Percentiles rank a stretch among this genome's conserved stretches.
Conservation (phyloP, 92 coral and sea anemone species). For the Virgularia gustaviana region DNA sequence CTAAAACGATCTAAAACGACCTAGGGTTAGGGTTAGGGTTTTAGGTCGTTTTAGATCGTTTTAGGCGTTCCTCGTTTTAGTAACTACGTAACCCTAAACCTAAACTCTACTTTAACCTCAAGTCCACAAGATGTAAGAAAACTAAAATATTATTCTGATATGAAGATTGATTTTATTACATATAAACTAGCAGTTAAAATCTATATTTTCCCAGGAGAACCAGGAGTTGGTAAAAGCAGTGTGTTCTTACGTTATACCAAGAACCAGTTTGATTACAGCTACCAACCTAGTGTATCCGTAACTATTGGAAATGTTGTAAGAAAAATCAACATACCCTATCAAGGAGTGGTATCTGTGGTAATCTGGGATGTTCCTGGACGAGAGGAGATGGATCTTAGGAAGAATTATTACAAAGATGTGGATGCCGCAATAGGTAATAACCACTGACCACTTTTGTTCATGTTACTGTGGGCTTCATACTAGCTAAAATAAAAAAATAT, state of each 20-base stretch:
- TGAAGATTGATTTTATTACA: no score
- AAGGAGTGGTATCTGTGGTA: conserved; percentile 89
- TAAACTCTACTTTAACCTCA: no score
- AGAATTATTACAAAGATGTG: conserved; percentile 95
- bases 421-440: conserved; percentile 95
- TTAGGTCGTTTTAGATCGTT: no score
- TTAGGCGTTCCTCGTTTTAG: no score
- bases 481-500: no score
- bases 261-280: conserved; percentile 98
- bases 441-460: no score
- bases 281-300: conserved; percentile 92
- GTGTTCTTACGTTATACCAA: conserved; percentile 87
- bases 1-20: no score
- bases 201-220: conserved; percentile 94
- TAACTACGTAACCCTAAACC: no score
- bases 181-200: not conserved
- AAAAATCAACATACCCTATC: conserved; percentile 92
- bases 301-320: conserved; percentile 89
- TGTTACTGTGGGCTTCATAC: no score
- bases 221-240: conserved; percentile 90
- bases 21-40: no score
- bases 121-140: no score
- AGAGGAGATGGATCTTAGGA: conserved; percentile 96
- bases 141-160: no score
- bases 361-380: conserved; percentile 98